Percentiles rank a stretch among this genome's conserved stretches.
Conservation (phyloP, 2,113 vertebrate genomes). For the Typhlomys cinereus region DNA sequence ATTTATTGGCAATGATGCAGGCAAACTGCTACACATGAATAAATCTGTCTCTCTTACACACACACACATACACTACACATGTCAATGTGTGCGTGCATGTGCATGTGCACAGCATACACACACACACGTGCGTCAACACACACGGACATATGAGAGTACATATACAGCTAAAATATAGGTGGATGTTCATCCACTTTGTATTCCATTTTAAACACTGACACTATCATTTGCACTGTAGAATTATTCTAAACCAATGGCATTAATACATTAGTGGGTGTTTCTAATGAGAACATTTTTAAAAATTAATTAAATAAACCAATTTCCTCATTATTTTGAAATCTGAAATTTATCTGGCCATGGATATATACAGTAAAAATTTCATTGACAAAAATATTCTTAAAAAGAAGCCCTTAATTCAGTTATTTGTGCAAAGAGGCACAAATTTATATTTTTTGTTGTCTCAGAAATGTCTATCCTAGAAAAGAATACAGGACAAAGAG, state of each 20-base stretch:
- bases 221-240: neutral
- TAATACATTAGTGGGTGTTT: neutral
- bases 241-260: too few relatives aligned
- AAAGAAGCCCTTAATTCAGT: neutral
- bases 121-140: too few relatives aligned
- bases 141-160: too few relatives aligned
- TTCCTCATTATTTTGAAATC: neutral
- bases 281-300: neutral
- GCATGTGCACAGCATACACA: too few relatives aligned
- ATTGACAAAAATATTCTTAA: neutral
- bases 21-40: too few relatives aligned
- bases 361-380: too few relatives aligned
- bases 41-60: too few relatives aligned
- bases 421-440: neutral
- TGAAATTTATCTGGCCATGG: neutral
- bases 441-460: neutral
- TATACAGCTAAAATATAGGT: too few relatives aligned
- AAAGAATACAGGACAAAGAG: neutral
- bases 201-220: neutral
- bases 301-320: neutral
- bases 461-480: neutral
- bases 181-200: neutral
- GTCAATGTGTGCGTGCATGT: neutral
- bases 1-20: too few relatives aligned
- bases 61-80: too few relatives aligned